Conservation (phyloP, 1,140 invertebrate species). For the Eufriesea mexicana region DNA sequence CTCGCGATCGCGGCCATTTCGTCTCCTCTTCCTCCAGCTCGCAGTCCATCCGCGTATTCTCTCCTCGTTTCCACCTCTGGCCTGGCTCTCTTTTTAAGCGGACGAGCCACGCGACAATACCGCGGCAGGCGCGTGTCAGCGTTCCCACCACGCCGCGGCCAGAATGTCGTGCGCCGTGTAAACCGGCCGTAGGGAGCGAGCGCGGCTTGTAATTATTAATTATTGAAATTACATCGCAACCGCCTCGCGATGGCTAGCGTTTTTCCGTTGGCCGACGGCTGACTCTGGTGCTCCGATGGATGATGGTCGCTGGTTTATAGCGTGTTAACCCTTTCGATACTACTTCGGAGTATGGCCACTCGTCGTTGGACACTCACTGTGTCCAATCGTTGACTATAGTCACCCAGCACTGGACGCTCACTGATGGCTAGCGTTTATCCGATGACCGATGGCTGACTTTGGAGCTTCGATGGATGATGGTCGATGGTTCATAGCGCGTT, state of each 20-base stretch:
- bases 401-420: no score
- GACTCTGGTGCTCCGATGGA: background rate
- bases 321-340: no score
- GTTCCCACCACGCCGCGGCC: constrained; percentile 52
- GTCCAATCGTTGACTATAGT: no score
- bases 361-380: no score
- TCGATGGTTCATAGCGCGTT: no score
- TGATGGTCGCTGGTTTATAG: no score
- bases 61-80: constrained; percentile 31
- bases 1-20: constrained; percentile 14
- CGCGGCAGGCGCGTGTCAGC: constrained; percentile 68
- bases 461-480: no score
- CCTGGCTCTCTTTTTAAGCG: constrained; percentile 32
- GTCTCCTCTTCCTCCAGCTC: constrained; percentile 19
- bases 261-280: background rate
- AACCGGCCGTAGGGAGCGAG: constrained; percentile 25
- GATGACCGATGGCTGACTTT: background rate
- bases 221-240: constrained; percentile 31
- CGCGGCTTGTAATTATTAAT: constrained; percentile 55
- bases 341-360: no score
- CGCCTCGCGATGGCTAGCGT: background rate
- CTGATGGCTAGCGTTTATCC: background rate
- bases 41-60: background rate
- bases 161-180: constrained; percentile 44
- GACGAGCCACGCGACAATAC: constrained; percentile 71